Percentiles rank a stretch among this genome's conserved stretches.
Conservation (phyloP, 2,888 invertebrate species). For the Cataglyphis altisquamis region DNA sequence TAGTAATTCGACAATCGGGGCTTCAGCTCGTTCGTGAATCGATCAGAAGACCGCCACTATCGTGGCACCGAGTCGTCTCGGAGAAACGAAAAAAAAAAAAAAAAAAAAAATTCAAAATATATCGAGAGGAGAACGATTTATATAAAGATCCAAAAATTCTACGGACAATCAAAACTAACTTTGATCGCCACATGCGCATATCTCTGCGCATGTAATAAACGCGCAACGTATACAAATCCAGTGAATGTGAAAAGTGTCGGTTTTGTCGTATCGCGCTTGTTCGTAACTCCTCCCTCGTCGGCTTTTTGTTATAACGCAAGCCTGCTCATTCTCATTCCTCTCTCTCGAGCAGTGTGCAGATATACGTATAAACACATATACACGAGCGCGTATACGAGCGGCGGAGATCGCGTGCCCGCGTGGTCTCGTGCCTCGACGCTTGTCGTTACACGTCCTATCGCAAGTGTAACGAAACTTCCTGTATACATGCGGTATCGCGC, state of each 20-base stretch:
- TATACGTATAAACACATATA: neutral
- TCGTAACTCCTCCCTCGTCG: constrained; percentile 51
- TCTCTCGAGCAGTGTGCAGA: constrained; percentile 34
- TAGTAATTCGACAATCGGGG: constrained; percentile 17
- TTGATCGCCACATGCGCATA: constrained; percentile 7
- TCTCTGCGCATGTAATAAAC: constrained; percentile 1
- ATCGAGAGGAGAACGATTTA: neutral
- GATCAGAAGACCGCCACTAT: constrained; percentile 14
- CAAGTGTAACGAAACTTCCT: constrained; percentile 68
- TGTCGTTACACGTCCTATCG: constrained; percentile 61
- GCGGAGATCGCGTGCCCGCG: constrained; percentile 59
- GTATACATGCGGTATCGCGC: constrained; percentile 52
- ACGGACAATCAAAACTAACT: constrained; percentile 4
- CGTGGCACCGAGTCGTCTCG: neutral
- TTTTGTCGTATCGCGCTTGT: constrained; percentile 52
- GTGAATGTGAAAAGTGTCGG: constrained; percentile 57
- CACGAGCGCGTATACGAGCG: constrained; percentile 9
- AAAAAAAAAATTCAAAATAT: neutral
- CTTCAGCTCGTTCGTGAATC: constrained; percentile 31
- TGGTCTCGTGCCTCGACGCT: constrained; percentile 53
- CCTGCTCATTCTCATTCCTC: constrained; percentile 36
- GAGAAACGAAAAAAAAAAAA: neutral
- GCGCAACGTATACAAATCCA: constrained; percentile 4
- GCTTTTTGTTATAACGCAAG: constrained; percentile 41
- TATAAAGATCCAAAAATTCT: neutral